Percentiles rank a stretch among this genome's conserved stretches.
Conservation (phyloP, 1,140 invertebrate genomes). For the Cydia strobilella region DNA sequence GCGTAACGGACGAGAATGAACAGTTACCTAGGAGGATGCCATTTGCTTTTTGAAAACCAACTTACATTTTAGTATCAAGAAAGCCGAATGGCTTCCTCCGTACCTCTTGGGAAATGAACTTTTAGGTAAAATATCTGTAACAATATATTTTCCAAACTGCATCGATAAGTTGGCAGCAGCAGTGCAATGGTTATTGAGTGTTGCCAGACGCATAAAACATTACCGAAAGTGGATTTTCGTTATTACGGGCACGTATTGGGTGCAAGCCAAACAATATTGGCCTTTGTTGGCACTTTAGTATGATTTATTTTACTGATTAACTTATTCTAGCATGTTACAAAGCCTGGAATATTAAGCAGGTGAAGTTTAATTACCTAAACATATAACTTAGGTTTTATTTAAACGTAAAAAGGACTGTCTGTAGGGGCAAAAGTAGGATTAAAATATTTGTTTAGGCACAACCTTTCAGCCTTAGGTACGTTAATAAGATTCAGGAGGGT, state of each 20-base stretch:
- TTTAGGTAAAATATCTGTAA: neutral
- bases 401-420: neutral
- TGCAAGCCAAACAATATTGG: slow-evolving; percentile 6
- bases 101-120: neutral
- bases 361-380: slow-evolving; percentile 1
- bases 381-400: neutral
- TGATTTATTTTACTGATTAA: slow-evolving; percentile 9
- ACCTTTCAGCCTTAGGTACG: neutral
- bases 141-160: slow-evolving; percentile 8
- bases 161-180: slow-evolving; percentile 1
- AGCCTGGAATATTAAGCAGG: neutral
- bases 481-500: neutral
- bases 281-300: neutral
- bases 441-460: neutral
- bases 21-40: neutral
- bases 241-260: slow-evolving; percentile 22
- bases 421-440: neutral
- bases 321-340: neutral
- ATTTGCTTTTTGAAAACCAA: slow-evolving; percentile 14
- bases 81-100: neutral
- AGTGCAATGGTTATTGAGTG: slow-evolving; percentile 12
- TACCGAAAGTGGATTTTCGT: slow-evolving; percentile 30
- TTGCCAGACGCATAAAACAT: slow-evolving; percentile 30
- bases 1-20: neutral
- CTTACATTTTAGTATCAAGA: neutral